Conservation (phyloP, 2,888 invertebrate genomes). For the Tetragonula carbonaria region DNA sequence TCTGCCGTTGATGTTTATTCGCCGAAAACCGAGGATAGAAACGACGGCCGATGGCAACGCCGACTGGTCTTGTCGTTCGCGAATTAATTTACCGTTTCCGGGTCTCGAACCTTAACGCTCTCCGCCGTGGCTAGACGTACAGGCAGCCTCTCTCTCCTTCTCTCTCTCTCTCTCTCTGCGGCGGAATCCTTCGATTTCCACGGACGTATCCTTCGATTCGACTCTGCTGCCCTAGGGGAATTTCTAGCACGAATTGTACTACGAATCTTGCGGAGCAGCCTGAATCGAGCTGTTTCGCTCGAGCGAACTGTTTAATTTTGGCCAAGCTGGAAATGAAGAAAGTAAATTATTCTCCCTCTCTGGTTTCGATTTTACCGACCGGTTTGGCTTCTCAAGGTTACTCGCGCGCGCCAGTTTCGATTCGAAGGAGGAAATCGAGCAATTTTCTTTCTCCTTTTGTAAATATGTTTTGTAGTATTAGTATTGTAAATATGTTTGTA, state of each 20-base stretch:
- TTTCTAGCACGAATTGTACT: slow-evolving; percentile 9
- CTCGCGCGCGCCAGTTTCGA: no score
- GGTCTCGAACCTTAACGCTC: slow-evolving; percentile 32
- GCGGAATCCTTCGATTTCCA: background rate
- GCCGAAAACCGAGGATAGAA: slow-evolving; percentile 57
- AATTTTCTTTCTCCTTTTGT: no score
- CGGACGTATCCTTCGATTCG: slow-evolving; percentile 15
- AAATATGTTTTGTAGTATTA: no score
- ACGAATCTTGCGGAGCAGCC: slow-evolving; percentile 32
- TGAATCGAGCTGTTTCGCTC: slow-evolving; percentile 22
- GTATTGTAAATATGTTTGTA: no score
- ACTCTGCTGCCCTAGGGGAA: slow-evolving; percentile 9
- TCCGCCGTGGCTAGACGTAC: slow-evolving; percentile 25
- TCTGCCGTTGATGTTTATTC: slow-evolving; percentile 81
- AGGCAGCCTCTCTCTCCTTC: background rate
- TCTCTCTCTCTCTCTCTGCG: background rate
- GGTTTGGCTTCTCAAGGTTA: no score
- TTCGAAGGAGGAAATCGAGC: no score
- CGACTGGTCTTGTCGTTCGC: slow-evolving; percentile 80
- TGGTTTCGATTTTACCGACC: no score
- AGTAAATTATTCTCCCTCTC: slow-evolving; percentile 9
- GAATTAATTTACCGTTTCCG: slow-evolving; percentile 75
- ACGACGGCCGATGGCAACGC: slow-evolving; percentile 42
- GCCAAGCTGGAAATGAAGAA: background rate
- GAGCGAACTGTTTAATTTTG: slow-evolving; percentile 17